Percentiles rank a stretch among this genome's conserved stretches.
Evolutionary conservation across 1,140 invertebrate species (phyloP).

Genomic region (Apis cerana): DNA sequence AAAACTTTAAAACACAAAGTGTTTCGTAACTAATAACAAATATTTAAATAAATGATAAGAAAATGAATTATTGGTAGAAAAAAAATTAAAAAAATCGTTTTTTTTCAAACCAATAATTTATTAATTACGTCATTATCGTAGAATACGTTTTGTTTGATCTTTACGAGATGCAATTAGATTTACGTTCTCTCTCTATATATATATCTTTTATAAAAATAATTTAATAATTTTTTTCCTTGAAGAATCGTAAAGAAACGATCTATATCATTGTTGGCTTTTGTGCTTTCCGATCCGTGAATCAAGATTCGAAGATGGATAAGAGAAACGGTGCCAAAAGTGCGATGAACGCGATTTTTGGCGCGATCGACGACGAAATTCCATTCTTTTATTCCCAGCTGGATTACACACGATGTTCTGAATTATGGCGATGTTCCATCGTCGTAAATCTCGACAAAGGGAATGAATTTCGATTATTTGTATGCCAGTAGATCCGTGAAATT

Average conservation of each 20-base stretch:
- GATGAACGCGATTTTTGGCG: conserved; percentile 8
- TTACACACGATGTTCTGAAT: conserved; percentile 11
- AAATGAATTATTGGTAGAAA: too few relatives aligned
- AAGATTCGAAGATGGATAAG: not conserved
- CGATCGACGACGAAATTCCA: not conserved
- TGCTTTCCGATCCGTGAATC: conserved; percentile 25
- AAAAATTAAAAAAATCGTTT: too few relatives aligned
- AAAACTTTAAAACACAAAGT: too few relatives aligned
- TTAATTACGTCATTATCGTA: too few relatives aligned
- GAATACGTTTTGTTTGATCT: too few relatives aligned
- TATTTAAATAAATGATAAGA: too few relatives aligned
- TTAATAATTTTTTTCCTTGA: too few relatives aligned
- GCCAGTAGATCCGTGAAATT: not conserved
- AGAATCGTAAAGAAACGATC: not conserved
- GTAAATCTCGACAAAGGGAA: conserved; percentile 15
- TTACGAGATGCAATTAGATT: too few relatives aligned
- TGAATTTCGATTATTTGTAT: not conserved
- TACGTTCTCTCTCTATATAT: too few relatives aligned
- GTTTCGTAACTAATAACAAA: too few relatives aligned
- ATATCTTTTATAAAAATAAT: too few relatives aligned
- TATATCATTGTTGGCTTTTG: not conserved
- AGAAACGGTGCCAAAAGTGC: conserved; percentile 4
- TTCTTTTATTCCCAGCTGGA: conserved; percentile 13
- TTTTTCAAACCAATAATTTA: too few relatives aligned
- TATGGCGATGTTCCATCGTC: conserved; percentile 14